phyloP scores from a whole-genome alignment of 2,888 invertebrate species.

The Tenthredo livida region DNA sequence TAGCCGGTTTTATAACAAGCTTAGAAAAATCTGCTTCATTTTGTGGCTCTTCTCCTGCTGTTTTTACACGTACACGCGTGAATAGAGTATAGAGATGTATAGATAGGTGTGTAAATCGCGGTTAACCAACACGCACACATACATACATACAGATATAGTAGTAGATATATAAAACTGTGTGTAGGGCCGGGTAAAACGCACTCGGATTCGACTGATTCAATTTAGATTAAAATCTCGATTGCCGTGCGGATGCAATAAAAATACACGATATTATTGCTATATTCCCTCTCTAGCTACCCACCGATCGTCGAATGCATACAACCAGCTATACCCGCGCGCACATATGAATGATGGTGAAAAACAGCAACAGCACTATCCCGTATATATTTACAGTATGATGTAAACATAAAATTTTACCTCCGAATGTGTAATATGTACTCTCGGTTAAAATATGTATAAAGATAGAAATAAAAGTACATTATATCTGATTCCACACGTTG shows the following conservation, averaged over 20 bases:
- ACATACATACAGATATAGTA: not conserved
- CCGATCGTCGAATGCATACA: not conserved
- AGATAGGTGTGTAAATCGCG: not conserved
- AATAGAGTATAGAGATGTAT: not conserved
- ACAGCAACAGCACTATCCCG: not conserved
- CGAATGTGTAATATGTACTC: not conserved
- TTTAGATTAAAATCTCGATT: slow-evolving; percentile 75
- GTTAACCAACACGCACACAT: not conserved
- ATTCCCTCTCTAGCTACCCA: not conserved
- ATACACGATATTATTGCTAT: slow-evolving; percentile 55
- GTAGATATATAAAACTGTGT: not conserved
- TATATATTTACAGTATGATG: not conserved
- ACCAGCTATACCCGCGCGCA: no score
- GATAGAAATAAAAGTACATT: not conserved
- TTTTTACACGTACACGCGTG: not conserved
- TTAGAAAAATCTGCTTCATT: not conserved
- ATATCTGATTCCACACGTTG: not conserved
- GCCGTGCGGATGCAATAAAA: slow-evolving; percentile 64
- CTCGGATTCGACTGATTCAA: slow-evolving; percentile 66
- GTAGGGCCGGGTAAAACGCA: not conserved
- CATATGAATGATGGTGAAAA: not conserved
- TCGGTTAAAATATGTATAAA: not conserved
- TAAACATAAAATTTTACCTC: not conserved
- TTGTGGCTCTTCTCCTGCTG: not conserved
- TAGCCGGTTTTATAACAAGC: not conserved